Base-by-base conservation (phyloP, 2,888 invertebrate species). In the Drosophila borealis region DNA sequence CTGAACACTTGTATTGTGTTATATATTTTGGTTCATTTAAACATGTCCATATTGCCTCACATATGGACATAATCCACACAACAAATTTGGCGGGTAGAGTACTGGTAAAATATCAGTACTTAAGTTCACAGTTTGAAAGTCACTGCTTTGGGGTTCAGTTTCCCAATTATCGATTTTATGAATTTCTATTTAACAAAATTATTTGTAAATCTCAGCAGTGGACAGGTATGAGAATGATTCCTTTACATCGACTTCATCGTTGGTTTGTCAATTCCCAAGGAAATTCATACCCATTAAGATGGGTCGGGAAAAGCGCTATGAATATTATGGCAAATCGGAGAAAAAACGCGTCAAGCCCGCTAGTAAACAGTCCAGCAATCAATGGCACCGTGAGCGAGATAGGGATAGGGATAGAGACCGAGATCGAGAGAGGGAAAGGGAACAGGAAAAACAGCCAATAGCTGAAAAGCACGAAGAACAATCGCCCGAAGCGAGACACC, bases 191-290 rank as follows among this genome's bases (percentile, higher is more conserved):
- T 17, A 39, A 14, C 13, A 8, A 13, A 36, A 0, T 9, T 9
- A 21, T 10, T 6, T 6, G 29, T 29, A 2, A 29, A 5, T 5
- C 1, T 42, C 36, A 41, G 41, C 21, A 6, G 21, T 36, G 45
- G 68, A 37, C 5, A 21, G 44, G 3, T 13, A 54, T 54, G 51
- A 53, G 4, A 21, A 48, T 0, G 69, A 69, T 4, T 48, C 70
- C 0, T 45, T 66, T 8, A 77, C 88, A n/a, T 83, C 91, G 2
- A 82, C 89, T 13, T 91, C 90, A 4, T 87, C 89, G 17, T 51
- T 81, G 39, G 72, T 53, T 42, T 90, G 71, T 19, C 80, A 89
- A 19, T 74, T 86, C 2, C 71, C 67, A 0, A 66, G 61, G 4
- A 88, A 89, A 56, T 88, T 85, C 11, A 59, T 90, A 59, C 80